Evolutionary conservation across 2,797 vertebrate genomes (phyloP).

Genomic region (Melanotaenia nigrans): DNA sequence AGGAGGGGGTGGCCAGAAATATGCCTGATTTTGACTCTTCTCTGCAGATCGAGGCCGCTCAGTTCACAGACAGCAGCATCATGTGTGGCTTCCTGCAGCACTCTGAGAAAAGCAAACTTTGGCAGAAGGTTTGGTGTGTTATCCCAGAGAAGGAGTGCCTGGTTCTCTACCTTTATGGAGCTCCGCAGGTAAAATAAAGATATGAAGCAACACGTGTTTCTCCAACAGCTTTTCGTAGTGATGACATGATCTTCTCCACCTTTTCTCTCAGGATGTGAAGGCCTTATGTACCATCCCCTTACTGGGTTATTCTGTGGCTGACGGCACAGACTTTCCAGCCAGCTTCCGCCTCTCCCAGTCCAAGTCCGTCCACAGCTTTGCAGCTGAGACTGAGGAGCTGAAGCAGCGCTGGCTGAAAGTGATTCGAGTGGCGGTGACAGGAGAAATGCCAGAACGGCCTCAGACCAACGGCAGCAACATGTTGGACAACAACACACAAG

Average conservation of each 20-base stretch:
- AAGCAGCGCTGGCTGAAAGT: constrained; percentile 96
- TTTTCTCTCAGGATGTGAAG: constrained; percentile 89
- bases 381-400: constrained; percentile 91
- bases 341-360: constrained; percentile 95
- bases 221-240: not conserved
- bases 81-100: constrained; percentile 97
- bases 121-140: constrained; percentile 98
- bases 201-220: too few species aligned
- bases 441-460: constrained; percentile 82
- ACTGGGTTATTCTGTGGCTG: constrained; percentile 93
- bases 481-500: constrained; percentile 64
- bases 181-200: constrained; percentile 87
- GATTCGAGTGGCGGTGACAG: constrained; percentile 90
- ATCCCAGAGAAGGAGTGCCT: constrained; percentile 94
- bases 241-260: not conserved
- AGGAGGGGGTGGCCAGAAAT: too few species aligned
- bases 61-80: constrained; percentile 94
- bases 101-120: constrained; percentile 93
- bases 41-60: constrained; percentile 92
- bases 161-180: constrained; percentile 96
- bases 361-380: constrained; percentile 93
- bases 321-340: constrained; percentile 86
- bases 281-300: constrained; percentile 95
- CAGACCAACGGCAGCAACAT: constrained; percentile 49
- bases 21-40: too few species aligned